Conservation (phyloP, 2,888 invertebrate species). For the Oasisia sp. region DNA sequence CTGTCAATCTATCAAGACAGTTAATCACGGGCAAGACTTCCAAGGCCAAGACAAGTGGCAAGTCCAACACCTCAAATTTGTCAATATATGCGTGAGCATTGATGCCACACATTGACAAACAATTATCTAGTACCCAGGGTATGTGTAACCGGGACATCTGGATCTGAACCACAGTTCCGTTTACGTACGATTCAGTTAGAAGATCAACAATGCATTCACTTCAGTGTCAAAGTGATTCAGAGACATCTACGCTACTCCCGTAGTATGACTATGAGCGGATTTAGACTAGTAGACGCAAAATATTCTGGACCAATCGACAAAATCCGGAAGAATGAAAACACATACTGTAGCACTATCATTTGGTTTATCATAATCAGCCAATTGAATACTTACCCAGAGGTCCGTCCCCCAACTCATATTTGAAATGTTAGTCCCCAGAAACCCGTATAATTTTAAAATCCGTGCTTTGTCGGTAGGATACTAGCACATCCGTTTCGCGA, state of each 20-base stretch:
- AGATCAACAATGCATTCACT: not conserved
- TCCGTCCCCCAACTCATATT: constrained; percentile 17
- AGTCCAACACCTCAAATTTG: too few species aligned
- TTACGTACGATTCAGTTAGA: not conserved
- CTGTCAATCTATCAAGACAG: too few species aligned
- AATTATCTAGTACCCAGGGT: not conserved
- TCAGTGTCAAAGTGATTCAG: not conserved
- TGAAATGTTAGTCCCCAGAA: constrained; percentile 10
- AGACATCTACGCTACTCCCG: not conserved
- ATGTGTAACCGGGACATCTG: not conserved
- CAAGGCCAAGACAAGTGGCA: too few species aligned
- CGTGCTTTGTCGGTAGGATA: not conserved
- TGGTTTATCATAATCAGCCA: not conserved
- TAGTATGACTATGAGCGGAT: too few species aligned
- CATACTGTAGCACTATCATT: not conserved
- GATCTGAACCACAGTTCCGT: not conserved
- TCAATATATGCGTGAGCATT: not conserved
- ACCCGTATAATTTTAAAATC: not conserved
- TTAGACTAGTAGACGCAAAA: not conserved
- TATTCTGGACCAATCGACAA: not conserved
- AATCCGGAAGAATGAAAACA: not conserved
- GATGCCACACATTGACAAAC: not conserved
- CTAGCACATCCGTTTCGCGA: constrained; percentile 2
- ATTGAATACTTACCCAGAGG: not conserved
- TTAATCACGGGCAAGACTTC: too few species aligned